Evolutionary conservation across 2,797 vertebrate species (phyloP).

Genomic region (Pantherophis alleghaniensis): DNA sequence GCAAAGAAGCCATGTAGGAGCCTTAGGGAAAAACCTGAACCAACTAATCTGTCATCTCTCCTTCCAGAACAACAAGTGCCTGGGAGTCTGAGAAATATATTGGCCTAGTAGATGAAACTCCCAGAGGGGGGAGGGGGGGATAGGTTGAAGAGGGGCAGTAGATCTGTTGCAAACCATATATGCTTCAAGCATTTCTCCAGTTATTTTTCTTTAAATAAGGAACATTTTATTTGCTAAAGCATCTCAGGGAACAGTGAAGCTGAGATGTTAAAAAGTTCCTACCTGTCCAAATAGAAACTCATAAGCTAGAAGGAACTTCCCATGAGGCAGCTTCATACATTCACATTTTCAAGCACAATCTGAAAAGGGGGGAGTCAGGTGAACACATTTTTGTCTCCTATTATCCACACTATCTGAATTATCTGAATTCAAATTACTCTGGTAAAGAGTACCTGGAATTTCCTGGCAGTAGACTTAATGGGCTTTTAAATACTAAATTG

Average conservation of each 20-base stretch:
- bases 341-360: background rate
- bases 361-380: background rate
- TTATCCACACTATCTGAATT: background rate
- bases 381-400: no score
- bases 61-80: background rate
- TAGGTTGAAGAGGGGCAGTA: background rate
- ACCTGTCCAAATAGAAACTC: background rate
- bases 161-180: background rate
- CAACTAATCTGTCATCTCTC: background rate
- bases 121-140: no score
- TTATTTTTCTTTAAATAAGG: background rate
- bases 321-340: background rate
- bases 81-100: background rate
- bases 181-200: conserved; percentile 4
- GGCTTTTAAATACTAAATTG: background rate
- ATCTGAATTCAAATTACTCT: background rate
- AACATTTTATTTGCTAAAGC: background rate
- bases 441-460: background rate
- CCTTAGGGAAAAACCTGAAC: background rate
- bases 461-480: no score
- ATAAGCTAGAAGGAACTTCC: no score
- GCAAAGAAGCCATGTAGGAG: background rate
- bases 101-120: background rate
- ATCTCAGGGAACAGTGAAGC: background rate
- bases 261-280: background rate